Evolutionary conservation across 2,797 vertebrate species (phyloP).

Genomic region (Muraenolepis orangiensis): DNA sequence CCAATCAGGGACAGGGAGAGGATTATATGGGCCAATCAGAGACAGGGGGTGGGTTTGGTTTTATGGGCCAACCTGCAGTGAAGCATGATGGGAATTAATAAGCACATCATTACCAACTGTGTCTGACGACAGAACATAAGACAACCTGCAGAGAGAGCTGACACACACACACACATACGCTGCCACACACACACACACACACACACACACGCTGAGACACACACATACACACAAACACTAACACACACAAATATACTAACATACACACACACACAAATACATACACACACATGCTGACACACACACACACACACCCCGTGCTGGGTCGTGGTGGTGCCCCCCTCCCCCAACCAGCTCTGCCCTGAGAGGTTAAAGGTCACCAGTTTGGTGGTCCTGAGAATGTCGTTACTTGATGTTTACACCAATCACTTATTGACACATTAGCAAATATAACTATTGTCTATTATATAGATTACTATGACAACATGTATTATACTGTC

Average conservation of each 20-base stretch:
- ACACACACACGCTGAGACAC: slow-evolving; percentile 47
- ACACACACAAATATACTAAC: not conserved
- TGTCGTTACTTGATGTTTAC: not conserved
- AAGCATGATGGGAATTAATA: slow-evolving; percentile 74
- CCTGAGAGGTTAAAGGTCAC: not conserved
- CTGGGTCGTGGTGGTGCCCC: too few relatives aligned
- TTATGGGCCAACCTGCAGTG: slow-evolving; percentile 57
- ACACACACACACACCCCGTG: not conserved
- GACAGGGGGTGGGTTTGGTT: slow-evolving; percentile 42
- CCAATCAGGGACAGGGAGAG: not conserved
- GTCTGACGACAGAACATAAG: slow-evolving; percentile 66
- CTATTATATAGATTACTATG: too few relatives aligned
- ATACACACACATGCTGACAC: not conserved
- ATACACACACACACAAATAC: not conserved
- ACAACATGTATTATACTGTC: not conserved
- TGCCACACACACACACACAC: slow-evolving; percentile 57
- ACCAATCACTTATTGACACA: not conserved
- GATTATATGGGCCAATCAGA: slow-evolving; percentile 5
- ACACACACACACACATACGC: too few relatives aligned
- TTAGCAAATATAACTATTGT: not conserved
- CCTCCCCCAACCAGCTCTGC: not conserved
- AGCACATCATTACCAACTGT: slow-evolving; percentile 72
- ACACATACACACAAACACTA: slow-evolving; percentile 32
- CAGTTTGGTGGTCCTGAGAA: not conserved
- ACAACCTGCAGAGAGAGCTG: slow-evolving; percentile 63